phyloP scores from a whole-genome alignment of 2,797 vertebrate species.

The Carduelis carduelis region DNA sequence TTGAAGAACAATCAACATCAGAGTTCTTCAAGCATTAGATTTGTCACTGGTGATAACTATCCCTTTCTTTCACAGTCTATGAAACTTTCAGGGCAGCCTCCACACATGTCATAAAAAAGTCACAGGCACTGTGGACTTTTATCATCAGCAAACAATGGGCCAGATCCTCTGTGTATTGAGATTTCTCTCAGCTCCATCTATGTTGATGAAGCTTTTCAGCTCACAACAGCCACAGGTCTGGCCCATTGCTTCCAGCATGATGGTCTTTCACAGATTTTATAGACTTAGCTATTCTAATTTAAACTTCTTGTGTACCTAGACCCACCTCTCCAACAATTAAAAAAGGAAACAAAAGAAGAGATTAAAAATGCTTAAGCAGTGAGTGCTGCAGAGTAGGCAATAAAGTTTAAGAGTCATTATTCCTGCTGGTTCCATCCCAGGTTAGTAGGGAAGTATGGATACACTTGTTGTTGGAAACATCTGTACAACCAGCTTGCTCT shows the following conservation, averaged over 20 bases:
- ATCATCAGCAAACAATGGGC: neutral
- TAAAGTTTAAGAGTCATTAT: neutral
- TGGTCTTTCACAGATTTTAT: neutral
- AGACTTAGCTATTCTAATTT: neutral
- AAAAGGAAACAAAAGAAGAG: neutral
- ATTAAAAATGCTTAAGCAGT: neutral
- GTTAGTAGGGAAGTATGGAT: neutral
- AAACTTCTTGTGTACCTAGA: neutral
- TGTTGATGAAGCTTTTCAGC: neutral
- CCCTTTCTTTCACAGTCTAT: neutral
- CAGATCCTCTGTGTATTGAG: neutral
- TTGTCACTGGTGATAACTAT: neutral
- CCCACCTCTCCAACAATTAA: neutral
- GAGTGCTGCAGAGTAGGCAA: neutral
- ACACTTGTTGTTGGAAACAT: neutral
- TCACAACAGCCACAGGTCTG: neutral
- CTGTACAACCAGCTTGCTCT: neutral
- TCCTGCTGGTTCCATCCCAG: neutral
- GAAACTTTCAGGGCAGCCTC: neutral
- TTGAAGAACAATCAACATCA: neutral
- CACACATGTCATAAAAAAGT: neutral
- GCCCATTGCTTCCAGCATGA: neutral
- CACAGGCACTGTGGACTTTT: neutral
- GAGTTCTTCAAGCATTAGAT: neutral
- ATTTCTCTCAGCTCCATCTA: neutral